A percentile compares a stretch with the other conserved stretches of the same genome.
Conservation (phyloP, 1,140 invertebrate species). For the Brachionus koreanus region DNA sequence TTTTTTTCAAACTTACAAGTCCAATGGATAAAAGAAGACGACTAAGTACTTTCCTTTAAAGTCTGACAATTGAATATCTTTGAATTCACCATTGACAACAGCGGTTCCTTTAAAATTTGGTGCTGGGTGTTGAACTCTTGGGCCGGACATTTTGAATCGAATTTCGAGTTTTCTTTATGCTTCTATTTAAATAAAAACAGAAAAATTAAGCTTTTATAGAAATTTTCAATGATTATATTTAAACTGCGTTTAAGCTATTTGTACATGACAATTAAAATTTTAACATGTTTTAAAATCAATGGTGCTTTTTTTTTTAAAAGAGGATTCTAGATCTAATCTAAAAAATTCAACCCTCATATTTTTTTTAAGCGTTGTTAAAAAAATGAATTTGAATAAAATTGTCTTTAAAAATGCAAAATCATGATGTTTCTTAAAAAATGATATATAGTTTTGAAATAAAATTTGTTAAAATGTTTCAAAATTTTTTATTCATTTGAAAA, state of each 20-base stretch:
- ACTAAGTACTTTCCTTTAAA: conserved; percentile 92
- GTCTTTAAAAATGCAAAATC: neutral
- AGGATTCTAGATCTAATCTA: neutral
- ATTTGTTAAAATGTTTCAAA: neutral
- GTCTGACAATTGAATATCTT: conserved; percentile 77
- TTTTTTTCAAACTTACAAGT: conserved; percentile 63
- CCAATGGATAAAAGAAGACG: conserved; percentile 90
- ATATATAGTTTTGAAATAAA: neutral
- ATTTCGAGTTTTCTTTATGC: neutral
- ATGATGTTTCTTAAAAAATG: neutral
- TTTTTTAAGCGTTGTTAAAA: neutral
- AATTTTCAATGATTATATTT: neutral
- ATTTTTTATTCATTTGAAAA: neutral
- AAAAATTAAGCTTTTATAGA: neutral
- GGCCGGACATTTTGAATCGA: neutral
- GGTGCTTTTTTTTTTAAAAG: neutral
- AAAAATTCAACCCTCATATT: neutral
- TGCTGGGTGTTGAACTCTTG: conserved; percentile 61
- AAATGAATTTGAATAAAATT: neutral
- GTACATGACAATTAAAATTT: neutral
- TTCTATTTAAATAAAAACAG: neutral
- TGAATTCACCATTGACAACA: conserved; percentile 86
- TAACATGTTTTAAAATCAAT: neutral
- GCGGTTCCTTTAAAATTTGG: conserved; percentile 74
- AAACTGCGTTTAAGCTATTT: neutral